Base-by-base conservation (phyloP, 2,888 invertebrate genomes). In the Beris chalybata region DNA sequence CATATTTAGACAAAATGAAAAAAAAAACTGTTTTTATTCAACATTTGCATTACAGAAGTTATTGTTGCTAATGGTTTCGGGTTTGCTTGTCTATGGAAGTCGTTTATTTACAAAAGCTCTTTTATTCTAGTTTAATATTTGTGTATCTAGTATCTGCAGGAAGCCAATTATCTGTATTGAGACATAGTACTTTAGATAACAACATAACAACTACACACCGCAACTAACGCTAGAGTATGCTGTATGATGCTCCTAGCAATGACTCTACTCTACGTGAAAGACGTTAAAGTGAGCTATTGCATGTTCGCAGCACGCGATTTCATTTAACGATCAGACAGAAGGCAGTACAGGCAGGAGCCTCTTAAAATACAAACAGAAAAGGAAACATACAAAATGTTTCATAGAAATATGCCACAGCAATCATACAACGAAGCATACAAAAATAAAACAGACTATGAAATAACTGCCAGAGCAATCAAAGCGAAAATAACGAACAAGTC, bases 331-430 rank as follows among this genome's bases (percentile, higher is more conserved):
- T 54, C 64, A 55, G 47, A 11, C 64, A 12, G 13, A n/a, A 11
- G 45, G 22, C n/a, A 7, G 50, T n/a, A 30, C 29, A 30, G 44
- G n/a, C 13, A 38, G 38, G 38, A 38, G 9, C 38, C 38, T 38
- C 38, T 32, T 38, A 38, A 50, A 22, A 15, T 70, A 67, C 69
- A 70, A 66, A 71, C 70, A 72, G 6, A 71, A 67, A 53, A 69
- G n/a, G 43, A 54, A 30, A 38, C 9, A 38, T 7, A 38, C 9
- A 38, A 38, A 38, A 38, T 38, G 38, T 22, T 22, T 22, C 1
- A 22, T 22, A 22, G 22, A 38, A 38, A 38, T 38, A 38, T 9
- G 38, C 9, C 38, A 5, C 32, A 38, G 38, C 38, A 38, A 9
- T 38, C 9, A 9, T 47, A 65, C 47, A 57, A 30, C 55, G 48